Conservation (phyloP, 2,888 invertebrate species). For the Zygothrica quintamaculata region DNA sequence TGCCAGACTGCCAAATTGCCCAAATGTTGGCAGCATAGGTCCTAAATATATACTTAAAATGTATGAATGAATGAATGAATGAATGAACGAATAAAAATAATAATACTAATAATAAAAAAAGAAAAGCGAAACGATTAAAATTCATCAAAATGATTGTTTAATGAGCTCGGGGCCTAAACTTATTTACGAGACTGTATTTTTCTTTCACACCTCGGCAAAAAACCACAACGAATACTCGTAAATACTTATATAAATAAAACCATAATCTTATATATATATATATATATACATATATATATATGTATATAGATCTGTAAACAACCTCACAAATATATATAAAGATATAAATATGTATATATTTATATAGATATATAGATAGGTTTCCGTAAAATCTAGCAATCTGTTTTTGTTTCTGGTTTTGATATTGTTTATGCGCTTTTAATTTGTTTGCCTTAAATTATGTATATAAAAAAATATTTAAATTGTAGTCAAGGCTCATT, state of each 20-base stretch:
- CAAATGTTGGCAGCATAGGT: constrained; percentile 22
- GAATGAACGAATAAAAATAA: background rate
- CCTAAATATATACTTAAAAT: constrained; percentile 8
- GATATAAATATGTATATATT: constrained; percentile 10
- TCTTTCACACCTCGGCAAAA: constrained; percentile 67
- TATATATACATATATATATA: constrained; percentile 10
- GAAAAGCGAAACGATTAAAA: constrained; percentile 30
- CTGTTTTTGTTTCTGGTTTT: constrained; percentile 32
- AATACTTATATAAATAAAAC: constrained; percentile 61
- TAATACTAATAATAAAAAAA: background rate
- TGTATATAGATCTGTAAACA: constrained; percentile 24
- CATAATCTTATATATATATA: constrained; percentile 10
- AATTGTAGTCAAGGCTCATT: constrained; percentile 26
- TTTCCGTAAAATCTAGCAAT: constrained; percentile 46
- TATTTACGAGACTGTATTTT: constrained; percentile 51
- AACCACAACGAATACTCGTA: constrained; percentile 52
- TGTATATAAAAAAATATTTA: constrained; percentile 60
- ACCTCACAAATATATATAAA: constrained; percentile 11
- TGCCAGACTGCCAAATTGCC: constrained; percentile 53
- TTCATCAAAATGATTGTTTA: constrained; percentile 78
- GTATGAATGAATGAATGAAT: too few species aligned
- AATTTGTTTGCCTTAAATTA: constrained; percentile 60
- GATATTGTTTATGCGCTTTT: constrained; percentile 61
- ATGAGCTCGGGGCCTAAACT: constrained; percentile 57
- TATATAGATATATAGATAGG: too few species aligned